Evolutionary conservation across 2,888 invertebrate genomes (phyloP), one percentile per base, ranked within the genome.

Genomic region (Tenodera sinensis): DNA sequence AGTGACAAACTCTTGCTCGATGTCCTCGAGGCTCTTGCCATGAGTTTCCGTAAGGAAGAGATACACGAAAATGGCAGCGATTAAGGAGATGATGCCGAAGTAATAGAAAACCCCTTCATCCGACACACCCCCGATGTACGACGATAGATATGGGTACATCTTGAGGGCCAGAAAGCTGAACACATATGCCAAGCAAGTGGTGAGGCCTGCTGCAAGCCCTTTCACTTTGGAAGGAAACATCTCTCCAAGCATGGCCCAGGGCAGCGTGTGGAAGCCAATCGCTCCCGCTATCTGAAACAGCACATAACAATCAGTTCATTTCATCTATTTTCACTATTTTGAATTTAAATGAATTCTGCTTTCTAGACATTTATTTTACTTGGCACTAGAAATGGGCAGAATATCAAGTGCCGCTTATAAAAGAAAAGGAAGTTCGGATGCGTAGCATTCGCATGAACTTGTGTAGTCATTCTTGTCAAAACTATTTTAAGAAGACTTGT

Each of bases 171-270:
- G 91, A 89, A 95, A 95, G 91, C 94, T 94, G 91, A 95, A 95
- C 7, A 94, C 91, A 90, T 95, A 95, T 1, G 93, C 94, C 0
- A 93, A 90, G 84, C 94, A 94, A 0, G 94, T 93, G 0, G 94
- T 94, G 1, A 94, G 88, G 0, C 95, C 94, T 0, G 94, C 93
- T 0, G 95, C 93, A 27, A 91, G 85, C 3, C 95, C 95, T 47
- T 95, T 93, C 1, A 95, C 94, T 88, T 94, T 94, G 20, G 93
- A 91, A 0, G 95, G 95, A 15, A 96, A 95, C 4, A 97, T 93
- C 91, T 95, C 95, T 1, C 95, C 95, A 0, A 95, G 92, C 94
- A 95, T 94, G 0, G 95, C 95, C 91, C 95, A 95, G 0, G 95
- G 95, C 6, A 95, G 91, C 0, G 94, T 94, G 30, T 95, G 92